phyloP scores from a whole-genome alignment of 2,888 invertebrate genomes.

The Caenorhabditis zanzibari region DNA sequence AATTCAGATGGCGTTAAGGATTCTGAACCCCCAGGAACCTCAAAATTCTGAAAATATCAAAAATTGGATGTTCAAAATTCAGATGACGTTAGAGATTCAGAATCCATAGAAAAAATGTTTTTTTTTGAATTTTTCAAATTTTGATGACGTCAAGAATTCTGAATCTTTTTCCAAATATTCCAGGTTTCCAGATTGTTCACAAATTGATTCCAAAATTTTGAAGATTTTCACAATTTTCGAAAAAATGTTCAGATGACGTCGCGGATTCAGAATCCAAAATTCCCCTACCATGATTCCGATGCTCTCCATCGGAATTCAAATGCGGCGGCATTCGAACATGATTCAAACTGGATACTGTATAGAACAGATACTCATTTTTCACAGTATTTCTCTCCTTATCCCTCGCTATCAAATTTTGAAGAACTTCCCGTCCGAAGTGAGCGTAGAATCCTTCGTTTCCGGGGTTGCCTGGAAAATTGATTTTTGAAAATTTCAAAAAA shows the following conservation, averaged over 20 bases:
- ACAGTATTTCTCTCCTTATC: constrained; percentile 31
- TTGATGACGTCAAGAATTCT: no score
- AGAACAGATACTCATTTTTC: constrained; percentile 70
- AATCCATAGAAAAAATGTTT: no score
- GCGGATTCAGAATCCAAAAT: no score
- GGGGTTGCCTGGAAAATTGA: constrained; percentile 79
- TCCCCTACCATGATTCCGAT: constrained; percentile 64
- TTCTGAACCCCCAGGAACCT: no score
- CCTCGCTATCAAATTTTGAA: constrained; percentile 60
- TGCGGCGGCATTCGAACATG: constrained; percentile 77
- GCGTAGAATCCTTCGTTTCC: constrained; percentile 81
- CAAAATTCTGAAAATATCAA: not conserved
- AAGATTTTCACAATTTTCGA: no score
- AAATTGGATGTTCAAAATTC: no score
- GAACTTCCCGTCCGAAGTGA: constrained; percentile 74
- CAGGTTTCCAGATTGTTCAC: no score
- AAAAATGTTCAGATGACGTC: not conserved
- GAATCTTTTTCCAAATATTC: no score
- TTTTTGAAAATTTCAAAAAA: no score
- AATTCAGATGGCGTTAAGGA: no score
- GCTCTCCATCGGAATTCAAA: constrained; percentile 60
- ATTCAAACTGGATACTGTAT: constrained; percentile 78
- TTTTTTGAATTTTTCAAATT: constrained; percentile 7
- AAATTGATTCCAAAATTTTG: no score
- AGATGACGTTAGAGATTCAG: no score